Conservation (phyloP, 2,797 vertebrate species). For the Stomatorhinus walkeri region DNA sequence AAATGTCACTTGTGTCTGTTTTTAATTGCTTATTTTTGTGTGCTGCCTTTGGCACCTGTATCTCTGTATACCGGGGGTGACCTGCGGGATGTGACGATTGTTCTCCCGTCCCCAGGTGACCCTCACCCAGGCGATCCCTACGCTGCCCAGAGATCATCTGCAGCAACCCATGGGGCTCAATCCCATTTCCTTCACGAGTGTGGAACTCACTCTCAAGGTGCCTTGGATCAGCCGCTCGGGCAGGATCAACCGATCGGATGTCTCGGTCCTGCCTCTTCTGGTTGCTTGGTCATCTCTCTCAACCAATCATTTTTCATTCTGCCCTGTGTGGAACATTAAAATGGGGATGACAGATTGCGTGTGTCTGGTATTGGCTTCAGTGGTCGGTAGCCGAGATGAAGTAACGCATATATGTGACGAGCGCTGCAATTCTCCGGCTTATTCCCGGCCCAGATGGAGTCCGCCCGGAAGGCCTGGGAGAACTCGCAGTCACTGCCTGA, state of each 20-base stretch:
- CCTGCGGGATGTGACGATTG: background rate
- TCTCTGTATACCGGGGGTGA: background rate
- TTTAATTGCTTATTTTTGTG: background rate
- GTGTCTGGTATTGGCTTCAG: background rate
- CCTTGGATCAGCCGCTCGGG: background rate
- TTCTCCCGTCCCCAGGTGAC: constrained; percentile 57
- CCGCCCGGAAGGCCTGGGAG: constrained; percentile 96
- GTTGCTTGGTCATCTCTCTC: background rate
- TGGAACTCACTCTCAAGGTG: constrained; percentile 97
- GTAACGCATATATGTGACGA: background rate
- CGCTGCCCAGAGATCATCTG: constrained; percentile 85
- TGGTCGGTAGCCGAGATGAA: background rate
- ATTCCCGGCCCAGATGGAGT: constrained; percentile 78
- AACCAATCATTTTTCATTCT: background rate
- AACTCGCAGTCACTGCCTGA: constrained; percentile 95
- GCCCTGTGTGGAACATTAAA: background rate
- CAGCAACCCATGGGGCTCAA: constrained; percentile 88
- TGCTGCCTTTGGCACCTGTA: background rate
- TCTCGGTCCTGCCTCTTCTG: background rate
- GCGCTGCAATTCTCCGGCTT: background rate
- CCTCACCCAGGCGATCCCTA: constrained; percentile 84
- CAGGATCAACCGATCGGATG: background rate
- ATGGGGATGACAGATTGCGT: background rate
- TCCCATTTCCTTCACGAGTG: constrained; percentile 84
- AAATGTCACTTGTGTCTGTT: background rate